Percentiles rank a stretch among this genome's conserved stretches.
Evolutionary conservation across 2,797 vertebrate species (phyloP).

Genomic region (Hypotaenidia okinawae): DNA sequence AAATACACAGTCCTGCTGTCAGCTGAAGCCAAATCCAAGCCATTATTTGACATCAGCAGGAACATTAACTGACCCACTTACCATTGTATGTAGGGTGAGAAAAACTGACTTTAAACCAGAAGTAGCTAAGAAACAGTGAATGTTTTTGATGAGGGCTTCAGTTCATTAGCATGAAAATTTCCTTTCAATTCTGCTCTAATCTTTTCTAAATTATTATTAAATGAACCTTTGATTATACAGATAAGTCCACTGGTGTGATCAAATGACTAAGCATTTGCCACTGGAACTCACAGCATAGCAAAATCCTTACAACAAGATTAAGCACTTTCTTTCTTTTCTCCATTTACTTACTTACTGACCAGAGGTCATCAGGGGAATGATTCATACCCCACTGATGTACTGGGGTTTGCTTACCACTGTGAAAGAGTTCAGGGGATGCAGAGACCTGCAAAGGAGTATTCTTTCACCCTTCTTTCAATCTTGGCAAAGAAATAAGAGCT

Average conservation of each 20-base stretch:
- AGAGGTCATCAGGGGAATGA: background rate
- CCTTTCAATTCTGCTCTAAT: conserved; percentile 15
- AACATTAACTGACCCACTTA: background rate
- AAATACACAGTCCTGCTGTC: background rate
- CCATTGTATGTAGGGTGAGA: background rate
- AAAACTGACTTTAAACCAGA: background rate
- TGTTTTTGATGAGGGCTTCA: conserved; percentile 4
- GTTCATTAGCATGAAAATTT: conserved; percentile 35
- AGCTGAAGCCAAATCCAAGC: background rate
- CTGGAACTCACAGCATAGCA: background rate
- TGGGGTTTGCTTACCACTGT: background rate
- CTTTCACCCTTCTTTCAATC: background rate
- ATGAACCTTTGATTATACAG: conserved; percentile 8
- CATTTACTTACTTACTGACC: conserved; percentile 13
- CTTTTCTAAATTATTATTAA: conserved; percentile 43
- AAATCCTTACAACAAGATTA: background rate
- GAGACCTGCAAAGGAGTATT: background rate
- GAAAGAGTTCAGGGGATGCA: background rate
- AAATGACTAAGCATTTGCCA: background rate
- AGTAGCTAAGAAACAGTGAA: background rate
- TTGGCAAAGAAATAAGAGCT: background rate
- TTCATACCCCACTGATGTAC: background rate
- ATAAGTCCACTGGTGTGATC: background rate
- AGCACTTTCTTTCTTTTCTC: background rate
- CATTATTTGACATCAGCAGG: background rate